Base-by-base conservation (phyloP, 2,888 invertebrate genomes). In the Leptogaster cylindrica region DNA sequence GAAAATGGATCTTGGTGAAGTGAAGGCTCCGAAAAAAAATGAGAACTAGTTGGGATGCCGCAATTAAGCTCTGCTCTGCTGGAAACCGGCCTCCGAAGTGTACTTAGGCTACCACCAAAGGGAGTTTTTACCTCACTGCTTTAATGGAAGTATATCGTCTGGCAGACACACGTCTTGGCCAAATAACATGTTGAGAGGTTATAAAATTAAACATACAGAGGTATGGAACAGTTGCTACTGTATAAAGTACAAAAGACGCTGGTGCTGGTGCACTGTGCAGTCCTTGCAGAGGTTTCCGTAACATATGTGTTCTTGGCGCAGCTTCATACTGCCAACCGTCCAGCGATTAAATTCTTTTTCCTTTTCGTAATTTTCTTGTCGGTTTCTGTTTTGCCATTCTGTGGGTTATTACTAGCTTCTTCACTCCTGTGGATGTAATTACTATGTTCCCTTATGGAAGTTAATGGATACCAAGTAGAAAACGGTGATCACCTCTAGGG, bases 161-260 rank as follows among this genome's bases (percentile, higher is more conserved):
- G 73, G 73, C 71, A 73, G 73, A 73, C 73, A 73, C 73, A 73
- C 73, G 73, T 73, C 73, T 71, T 71, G 70, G 65, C 72, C 71
- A 73, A 73, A 73, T 73, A 73, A 73, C 72, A 73, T 68, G 72
- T 72, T 72, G 72, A 72, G 70, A 68, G 70, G 72, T 72, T 73
- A 73, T 73, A 73, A 73, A 73, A 73, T 71, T 73, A 72, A 73
- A 73, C 71, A 73, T 70, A 73, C 72, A 73, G 66, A 71, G 66
- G 70, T 72, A 71, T 72, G 67, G 70, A 70, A 70, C 71, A 71
- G 70, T 67, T 73, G 73, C 73, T 73, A 73, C 73, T 71, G 73
- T 71, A 65, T 41, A 52, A 27, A 48, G 31, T 14, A 44, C 18
- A 16, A 23, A n/a, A 14, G n/a, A n/a, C 23, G 58, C 7, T 23